Conservation (phyloP, 2,888 invertebrate species). For the Agriotes lineatus region DNA sequence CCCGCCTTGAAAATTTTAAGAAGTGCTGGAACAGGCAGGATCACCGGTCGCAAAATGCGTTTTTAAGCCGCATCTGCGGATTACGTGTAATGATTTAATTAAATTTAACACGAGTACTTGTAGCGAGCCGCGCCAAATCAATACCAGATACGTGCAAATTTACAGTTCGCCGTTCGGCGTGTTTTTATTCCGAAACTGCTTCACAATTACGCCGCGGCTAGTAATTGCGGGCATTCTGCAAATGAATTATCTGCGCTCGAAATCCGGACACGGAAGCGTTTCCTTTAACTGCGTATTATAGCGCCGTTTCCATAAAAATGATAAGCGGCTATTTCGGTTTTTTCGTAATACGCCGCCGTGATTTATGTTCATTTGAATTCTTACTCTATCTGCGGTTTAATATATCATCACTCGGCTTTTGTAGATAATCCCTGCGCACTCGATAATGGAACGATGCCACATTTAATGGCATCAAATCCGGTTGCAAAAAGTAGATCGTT, state of each 20-base stretch:
- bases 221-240: constrained; percentile 22
- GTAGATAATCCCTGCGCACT: too few species aligned
- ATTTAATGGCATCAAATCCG: too few species aligned
- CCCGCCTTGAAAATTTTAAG: too few species aligned
- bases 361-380: background rate
- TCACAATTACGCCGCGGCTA: constrained; percentile 4
- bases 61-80: background rate
- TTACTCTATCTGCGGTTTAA: too few species aligned
- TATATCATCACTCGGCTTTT: too few species aligned
- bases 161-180: background rate
- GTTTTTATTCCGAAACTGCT: background rate
- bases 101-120: background rate
- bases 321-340: constrained; percentile 18
- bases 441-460: too few species aligned
- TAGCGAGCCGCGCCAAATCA: background rate
- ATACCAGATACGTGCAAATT: constrained; percentile 17
- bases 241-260: constrained; percentile 21
- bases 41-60: background rate
- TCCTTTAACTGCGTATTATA: constrained; percentile 10
- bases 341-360: background rate
- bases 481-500: too few species aligned
- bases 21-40: too few species aligned
- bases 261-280: constrained; percentile 22
- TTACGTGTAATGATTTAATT: constrained; percentile 17
- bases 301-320: constrained; percentile 22